These are phyloP conservation scores for Amblyopsis hoosieri DNA, from an alignment of 2,797 vertebrate genomes.

Conservation along the genomic window DNA sequence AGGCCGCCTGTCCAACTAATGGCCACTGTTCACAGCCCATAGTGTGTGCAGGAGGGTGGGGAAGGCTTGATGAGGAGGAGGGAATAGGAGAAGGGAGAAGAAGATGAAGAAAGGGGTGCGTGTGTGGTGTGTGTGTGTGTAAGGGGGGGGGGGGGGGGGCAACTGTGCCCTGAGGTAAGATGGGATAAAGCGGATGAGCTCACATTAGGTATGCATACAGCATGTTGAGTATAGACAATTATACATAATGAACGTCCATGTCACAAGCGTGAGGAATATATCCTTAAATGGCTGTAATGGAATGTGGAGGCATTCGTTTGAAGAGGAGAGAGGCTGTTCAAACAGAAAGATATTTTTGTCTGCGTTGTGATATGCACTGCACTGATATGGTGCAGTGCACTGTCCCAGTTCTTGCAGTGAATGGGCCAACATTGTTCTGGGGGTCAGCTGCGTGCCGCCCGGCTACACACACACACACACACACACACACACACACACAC, in stretches of 20 bases:
- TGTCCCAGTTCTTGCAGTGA: too few relatives aligned
- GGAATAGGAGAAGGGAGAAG: constrained; percentile 15
- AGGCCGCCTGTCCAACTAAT: too few relatives aligned
- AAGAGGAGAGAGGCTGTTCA: constrained; percentile 5
- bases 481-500: background rate
- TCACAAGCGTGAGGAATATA: constrained; percentile 52
- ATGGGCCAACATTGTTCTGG: too few relatives aligned
- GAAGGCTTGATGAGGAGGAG: background rate
- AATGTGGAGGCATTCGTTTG: too few relatives aligned
- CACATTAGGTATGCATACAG: constrained; percentile 46
- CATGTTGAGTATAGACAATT: constrained; percentile 58
- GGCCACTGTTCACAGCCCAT: too few relatives aligned
- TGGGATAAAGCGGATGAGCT: constrained; percentile 45
- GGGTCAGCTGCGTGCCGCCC: too few relatives aligned
- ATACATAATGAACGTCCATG: constrained; percentile 54
- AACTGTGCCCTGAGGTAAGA: constrained; percentile 48
- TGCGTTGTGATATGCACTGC: too few relatives aligned
- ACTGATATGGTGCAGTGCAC: too few relatives aligned
- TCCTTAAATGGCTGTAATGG: constrained; percentile 37
- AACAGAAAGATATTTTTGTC: too few relatives aligned
- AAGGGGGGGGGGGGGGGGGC: constrained; percentile 20
- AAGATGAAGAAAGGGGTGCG: too few relatives aligned
- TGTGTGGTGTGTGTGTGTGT: too few relatives aligned
- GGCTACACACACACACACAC: constrained; percentile 1
- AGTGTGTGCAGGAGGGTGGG: too few relatives aligned